Base-by-base conservation (phyloP, 2,113 vertebrate genomes). In the Xiphophorus hellerii region DNA sequence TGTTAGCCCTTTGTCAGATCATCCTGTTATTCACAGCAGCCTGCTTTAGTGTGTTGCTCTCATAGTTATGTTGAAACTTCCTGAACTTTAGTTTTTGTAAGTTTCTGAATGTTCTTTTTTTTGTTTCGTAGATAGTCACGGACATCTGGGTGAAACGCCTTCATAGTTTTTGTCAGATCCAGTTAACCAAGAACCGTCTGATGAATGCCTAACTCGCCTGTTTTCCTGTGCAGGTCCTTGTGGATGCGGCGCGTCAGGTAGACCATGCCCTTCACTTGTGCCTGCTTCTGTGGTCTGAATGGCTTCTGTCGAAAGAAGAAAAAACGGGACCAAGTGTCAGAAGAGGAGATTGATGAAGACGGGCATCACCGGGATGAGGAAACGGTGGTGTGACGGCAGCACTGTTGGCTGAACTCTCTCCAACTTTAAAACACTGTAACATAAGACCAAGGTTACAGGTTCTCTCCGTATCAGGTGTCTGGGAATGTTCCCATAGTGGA, bases 251-350 rank as follows among this genome's bases (percentile, higher is more conserved):
- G 33, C 61, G 13, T 80, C 82, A 87, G 89, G 76, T 90, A 89
- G 93, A 94, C 89, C 89, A 98, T 98, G 98, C 97, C 97, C 92
- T 98, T 98, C 93, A 98, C 97, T 84, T 98, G 97, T 1, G 96
- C 96, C 92, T 99, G 97, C 80, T 98, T 99, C 93, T 99, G 97
- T 0, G 96, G 96, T 84, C 96, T 99, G 83, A 96, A 97, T 2
- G 94, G 96, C 91, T 96, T 97, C 92, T 98, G 96, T 92, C 92
- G 93, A 81, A 94, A 84, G 3, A 90, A 89, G 74, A 85, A 82
- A 0, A 91, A 93, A 73, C 94, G 90, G 90, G 95, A 96, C 76
- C 95, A 95, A 54, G 62, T 81, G 60, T 90, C 92, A 15, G 90
- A 93, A 71, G 79, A 76, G 93, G 94, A 96, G 93, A 90, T 81